Base-by-base conservation (phyloP, 1,140 invertebrate species). In the Argopecten irradians region DNA sequence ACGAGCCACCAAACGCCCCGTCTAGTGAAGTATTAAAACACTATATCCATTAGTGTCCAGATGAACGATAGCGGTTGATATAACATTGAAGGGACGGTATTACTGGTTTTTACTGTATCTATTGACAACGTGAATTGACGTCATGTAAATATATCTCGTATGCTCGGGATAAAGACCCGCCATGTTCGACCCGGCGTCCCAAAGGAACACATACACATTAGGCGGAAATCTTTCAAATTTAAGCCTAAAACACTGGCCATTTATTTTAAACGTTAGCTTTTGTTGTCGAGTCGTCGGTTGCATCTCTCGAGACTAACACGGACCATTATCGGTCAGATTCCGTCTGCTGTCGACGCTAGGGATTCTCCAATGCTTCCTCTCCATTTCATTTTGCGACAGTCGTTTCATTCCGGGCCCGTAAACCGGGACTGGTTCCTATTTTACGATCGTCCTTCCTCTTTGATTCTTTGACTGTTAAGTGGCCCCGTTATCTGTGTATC, bases 181-280 rank as follows among this genome's bases (percentile, higher is more conserved):
- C n/a, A 71, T 71, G 55, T 71, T 71, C 55, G 55, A n/a, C 3
- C 55, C 28, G 1, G 8, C 1, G 55, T 71, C 55, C 55, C 55
- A 71, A n/a, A 28, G 55, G 55, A 71, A 71, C 55, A 28, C 7
- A 71, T 71, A 71, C 55, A 71, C 55, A 71, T 71, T 71, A 71
- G 55, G 55, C 55, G 55, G 55, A 71, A 71, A 71, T 71, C 55
- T 71, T 71, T 71, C 55, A 71, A 71, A 71, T 71, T 71, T 28
- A 71, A 71, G 55, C 55, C 55, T 71, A 71, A 71, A 71, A 71
- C 55, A 71, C 55, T 71, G 55, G 55, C 55, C 55, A 71, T 71
- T 71, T 71, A 71, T 71, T 71, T 71, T 71, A 71, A 71, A 71
- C 55, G 55, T 71, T 28, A 71, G 55, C 55, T 71, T 71, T 71